phyloP scores from a whole-genome alignment of 2,888 invertebrate species.

The Mechanitis mazaeus region DNA sequence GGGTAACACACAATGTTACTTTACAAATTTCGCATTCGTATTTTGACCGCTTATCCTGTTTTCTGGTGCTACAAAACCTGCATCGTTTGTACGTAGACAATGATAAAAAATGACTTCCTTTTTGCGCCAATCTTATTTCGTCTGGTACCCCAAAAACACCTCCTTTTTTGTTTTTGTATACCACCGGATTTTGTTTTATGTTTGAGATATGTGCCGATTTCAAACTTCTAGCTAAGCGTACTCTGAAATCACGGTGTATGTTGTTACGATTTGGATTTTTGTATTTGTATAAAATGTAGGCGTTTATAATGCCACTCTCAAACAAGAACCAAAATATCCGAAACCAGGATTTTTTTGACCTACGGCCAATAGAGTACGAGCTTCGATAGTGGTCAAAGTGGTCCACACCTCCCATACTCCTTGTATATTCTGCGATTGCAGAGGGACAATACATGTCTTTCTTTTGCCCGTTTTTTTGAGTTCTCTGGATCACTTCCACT shows the following conservation, averaged over 20 bases:
- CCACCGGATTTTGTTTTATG: conserved; percentile 12
- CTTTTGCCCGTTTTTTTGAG: too few relatives aligned
- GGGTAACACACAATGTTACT: conserved; percentile 12
- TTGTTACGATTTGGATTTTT: conserved; percentile 16
- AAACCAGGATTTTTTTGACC: conserved; percentile 40
- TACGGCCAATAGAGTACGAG: conserved; percentile 38
- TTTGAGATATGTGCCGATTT: conserved; percentile 9
- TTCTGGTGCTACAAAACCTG: conserved; percentile 16
- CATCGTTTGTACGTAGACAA: conserved; percentile 15
- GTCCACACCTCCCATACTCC: conserved; percentile 42
- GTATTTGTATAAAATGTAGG: conserved; percentile 31
- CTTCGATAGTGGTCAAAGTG: conserved; percentile 40
- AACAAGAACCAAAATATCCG: conserved; percentile 37
- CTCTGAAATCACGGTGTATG: conserved; percentile 28
- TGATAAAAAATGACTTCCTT: conserved; percentile 8
- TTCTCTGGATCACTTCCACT: conserved; percentile 25
- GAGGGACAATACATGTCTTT: too few relatives aligned
- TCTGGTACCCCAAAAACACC: conserved; percentile 26
- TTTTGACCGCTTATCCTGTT: conserved; percentile 17
- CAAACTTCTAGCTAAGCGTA: conserved; percentile 27
- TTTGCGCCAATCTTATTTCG: conserved; percentile 15
- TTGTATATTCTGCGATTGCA: conserved; percentile 30
- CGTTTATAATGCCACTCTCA: conserved; percentile 32
- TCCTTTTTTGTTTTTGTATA: conserved; percentile 29
- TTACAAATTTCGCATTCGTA: conserved; percentile 16